Base-by-base conservation (phyloP, 2,888 invertebrate genomes). In the Caenorhabditis sulstoni region DNA sequence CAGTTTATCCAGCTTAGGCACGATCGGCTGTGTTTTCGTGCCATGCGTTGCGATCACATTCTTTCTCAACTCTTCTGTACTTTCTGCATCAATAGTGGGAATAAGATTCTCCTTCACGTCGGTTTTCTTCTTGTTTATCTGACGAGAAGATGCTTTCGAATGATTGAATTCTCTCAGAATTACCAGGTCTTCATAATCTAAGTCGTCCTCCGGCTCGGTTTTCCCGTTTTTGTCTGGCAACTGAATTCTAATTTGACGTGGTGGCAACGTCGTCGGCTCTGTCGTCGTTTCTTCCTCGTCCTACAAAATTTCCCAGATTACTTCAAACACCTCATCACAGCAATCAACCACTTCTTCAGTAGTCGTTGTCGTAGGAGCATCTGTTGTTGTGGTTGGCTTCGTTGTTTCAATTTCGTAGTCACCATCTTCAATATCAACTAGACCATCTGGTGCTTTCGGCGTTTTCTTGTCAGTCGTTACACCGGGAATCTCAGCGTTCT, bases 1-100 rank as follows among this genome's bases (percentile, higher is more conserved):
- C 18, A 88, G 82, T 14, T 83, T 84, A 12, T 79, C 68, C 3
- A 88, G 79, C 23, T 85, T 85, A 20, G 87, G 88, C 1, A 83
- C 82, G 29, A 70, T 55, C 9, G 74, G 67, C 59, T 74, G 65
- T 0, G 71, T 75, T 49, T 81, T 71, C 0, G 79, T 41, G 41
- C 76, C 79, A 52, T 74, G 74, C 11, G 81, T 76, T 3, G 70
- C 70, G 18, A 66, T 65, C 7, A 77, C 53, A n/a, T 71, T 76
- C 16, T 53, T 65, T 20, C 75, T 68, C 2, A 77, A 20, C 18
- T 81, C 68, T 11, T 79, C 79, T 0, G 52, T 67, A 23, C 58
- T 79, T 53, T 79, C 73, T 16, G 71, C 71, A 35, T 71, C 78
- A 20, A 67, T 66, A 7, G 78, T 55, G 57, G 57, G 58, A 0